Percentiles rank a stretch among this genome's conserved stretches.
These are phyloP conservation scores for Artemia sinica DNA, from an alignment of 2,888 invertebrate species.

Conservation along the genomic window DNA sequence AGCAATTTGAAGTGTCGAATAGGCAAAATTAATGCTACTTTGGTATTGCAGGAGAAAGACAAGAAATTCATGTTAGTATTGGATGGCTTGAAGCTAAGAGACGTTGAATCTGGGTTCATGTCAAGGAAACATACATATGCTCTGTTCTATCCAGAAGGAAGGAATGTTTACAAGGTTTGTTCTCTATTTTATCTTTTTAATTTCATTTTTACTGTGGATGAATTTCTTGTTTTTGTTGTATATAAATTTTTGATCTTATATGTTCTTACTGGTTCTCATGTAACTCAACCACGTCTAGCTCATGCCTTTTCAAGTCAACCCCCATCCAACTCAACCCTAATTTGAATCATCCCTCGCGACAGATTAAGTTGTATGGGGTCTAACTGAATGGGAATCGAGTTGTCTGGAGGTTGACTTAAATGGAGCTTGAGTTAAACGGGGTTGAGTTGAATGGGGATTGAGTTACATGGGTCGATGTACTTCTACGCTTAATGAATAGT, in stretches of 20 bases:
- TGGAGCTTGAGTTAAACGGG: no score
- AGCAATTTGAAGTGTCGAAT: no score
- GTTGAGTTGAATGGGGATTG: no score
- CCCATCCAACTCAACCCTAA: no score
- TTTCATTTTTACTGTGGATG: constrained; percentile 23
- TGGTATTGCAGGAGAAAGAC: constrained; percentile 60
- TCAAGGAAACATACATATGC: constrained; percentile 93
- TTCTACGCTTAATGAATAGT: no score
- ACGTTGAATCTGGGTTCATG: constrained; percentile 96
- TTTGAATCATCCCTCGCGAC: no score
- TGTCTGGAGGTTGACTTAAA: no score
- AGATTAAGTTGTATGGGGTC: no score
- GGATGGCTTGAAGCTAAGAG: constrained; percentile 87
- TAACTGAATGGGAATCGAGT: no score
- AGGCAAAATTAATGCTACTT: no score
- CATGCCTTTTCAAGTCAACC: background rate
- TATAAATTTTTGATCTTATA: background rate
- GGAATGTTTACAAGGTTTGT: constrained; percentile 75
- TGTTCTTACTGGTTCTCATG: background rate
- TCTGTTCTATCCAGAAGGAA: constrained; percentile 89
- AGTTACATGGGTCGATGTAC: no score
- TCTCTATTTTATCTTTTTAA: constrained; percentile 9
- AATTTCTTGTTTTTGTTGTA: no score
- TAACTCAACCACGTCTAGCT: background rate
- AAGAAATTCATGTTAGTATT: constrained; percentile 98